Conservation (phyloP, 2,797 vertebrate genomes). For the Eulemur albifrons region DNA sequence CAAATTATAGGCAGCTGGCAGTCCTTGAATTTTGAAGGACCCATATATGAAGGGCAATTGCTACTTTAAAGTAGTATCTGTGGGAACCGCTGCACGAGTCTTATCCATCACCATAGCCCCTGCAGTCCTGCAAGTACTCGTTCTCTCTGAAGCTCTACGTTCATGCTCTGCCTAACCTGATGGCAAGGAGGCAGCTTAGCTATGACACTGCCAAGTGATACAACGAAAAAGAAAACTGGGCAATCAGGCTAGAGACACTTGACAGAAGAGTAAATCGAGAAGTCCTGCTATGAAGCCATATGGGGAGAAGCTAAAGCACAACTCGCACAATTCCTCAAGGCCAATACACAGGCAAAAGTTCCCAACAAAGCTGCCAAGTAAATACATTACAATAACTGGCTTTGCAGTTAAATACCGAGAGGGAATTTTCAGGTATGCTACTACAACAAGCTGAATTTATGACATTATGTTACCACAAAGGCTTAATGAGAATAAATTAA, state of each 20-base stretch:
- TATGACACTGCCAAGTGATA: background rate
- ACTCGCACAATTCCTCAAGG: background rate
- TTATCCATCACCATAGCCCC: background rate
- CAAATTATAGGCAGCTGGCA: background rate
- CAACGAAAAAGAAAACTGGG: background rate
- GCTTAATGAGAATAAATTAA: constrained; percentile 20
- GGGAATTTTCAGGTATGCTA: background rate
- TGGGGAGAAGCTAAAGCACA: background rate
- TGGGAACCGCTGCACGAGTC: background rate
- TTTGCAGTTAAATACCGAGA: background rate
- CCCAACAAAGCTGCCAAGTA: background rate
- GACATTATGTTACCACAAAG: background rate
- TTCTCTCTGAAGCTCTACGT: background rate
- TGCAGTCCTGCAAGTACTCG: background rate
- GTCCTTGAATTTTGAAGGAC: background rate
- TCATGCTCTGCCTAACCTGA: background rate
- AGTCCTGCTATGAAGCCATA: background rate
- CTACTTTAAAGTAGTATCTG: background rate
- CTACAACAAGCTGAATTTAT: background rate
- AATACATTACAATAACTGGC: background rate
- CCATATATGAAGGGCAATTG: background rate
- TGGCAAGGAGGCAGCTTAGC: background rate
- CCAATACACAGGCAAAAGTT: background rate
- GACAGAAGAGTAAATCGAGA: background rate
- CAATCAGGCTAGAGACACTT: background rate